Evolutionary conservation across 2,888 invertebrate species (phyloP).

Genomic region (Andrena minutula): DNA sequence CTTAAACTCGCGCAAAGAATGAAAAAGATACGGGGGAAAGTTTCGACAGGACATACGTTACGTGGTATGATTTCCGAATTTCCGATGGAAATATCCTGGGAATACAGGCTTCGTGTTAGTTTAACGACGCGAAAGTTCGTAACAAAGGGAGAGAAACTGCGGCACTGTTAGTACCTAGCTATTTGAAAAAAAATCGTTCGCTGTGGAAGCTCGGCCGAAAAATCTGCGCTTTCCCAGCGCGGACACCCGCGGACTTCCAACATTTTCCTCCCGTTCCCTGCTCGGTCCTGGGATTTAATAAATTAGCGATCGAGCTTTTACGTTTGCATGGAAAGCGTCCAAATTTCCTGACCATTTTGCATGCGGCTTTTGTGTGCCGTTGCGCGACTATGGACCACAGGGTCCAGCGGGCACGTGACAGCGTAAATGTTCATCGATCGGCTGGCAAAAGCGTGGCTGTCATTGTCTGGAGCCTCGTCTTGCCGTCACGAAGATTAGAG

Average conservation of each 20-base stretch:
- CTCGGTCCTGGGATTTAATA: slow-evolving; percentile 29
- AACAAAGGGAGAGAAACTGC: not conserved
- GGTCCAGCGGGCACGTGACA: not conserved
- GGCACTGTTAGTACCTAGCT: not conserved
- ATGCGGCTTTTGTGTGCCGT: not conserved
- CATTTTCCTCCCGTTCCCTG: not conserved
- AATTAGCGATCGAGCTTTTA: slow-evolving; percentile 36
- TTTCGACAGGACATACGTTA: slow-evolving; percentile 28
- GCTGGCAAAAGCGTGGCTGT: not conserved
- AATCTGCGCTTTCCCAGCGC: not conserved
- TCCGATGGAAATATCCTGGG: slow-evolving; percentile 2
- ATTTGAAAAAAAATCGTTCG: not conserved
- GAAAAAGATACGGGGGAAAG: slow-evolving; percentile 10
- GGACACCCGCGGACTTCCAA: not conserved
- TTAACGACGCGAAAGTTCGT: not conserved
- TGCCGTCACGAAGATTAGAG: not conserved
- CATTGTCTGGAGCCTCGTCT: not conserved
- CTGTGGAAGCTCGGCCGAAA: not conserved
- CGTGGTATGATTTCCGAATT: slow-evolving; percentile 36
- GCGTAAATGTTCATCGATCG: not conserved
- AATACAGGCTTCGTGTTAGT: slow-evolving; percentile 15
- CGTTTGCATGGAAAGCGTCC: slow-evolving; percentile 13
- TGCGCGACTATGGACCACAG: not conserved
- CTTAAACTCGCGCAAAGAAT: not conserved
- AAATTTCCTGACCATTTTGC: slow-evolving; percentile 32